Conservation (phyloP, 2,113 vertebrate species). For the Microcebus tavaratra region DNA sequence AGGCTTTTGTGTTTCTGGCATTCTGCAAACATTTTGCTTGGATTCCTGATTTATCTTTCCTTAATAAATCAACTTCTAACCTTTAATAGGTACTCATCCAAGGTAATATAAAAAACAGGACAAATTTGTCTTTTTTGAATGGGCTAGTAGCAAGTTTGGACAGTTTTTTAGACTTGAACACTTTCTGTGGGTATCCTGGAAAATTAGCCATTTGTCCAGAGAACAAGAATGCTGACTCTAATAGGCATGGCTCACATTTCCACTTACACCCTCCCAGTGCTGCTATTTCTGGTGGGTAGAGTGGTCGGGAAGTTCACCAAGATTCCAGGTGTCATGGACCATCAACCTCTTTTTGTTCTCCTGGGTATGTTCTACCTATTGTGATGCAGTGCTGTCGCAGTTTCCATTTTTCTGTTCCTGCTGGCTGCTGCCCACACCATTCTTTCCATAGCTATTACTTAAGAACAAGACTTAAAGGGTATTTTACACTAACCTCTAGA, state of each 20-base stretch:
- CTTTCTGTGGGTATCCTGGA: conserved; percentile 35
- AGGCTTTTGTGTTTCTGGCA: conserved; percentile 17
- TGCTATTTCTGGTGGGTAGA: not conserved
- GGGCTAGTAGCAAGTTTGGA: not conserved
- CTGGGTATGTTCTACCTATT: not conserved
- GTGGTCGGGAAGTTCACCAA: not conserved
- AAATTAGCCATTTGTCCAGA: conserved; percentile 3
- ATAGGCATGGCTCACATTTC: not conserved
- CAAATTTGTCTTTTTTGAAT: not conserved
- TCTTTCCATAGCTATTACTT: not conserved
- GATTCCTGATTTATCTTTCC: conserved; percentile 37
- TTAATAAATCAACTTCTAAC: conserved; percentile 36
- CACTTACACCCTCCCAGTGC: not conserved
- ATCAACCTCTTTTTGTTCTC: not conserved
- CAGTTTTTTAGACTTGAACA: not conserved
- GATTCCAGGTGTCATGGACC: not conserved
- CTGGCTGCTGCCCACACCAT: not conserved
- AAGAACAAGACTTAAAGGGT: not conserved
- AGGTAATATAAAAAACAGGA: not conserved
- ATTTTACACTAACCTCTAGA: not conserved
- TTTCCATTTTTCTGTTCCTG: not conserved
- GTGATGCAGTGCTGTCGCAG: not conserved
- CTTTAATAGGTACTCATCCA: not conserved
- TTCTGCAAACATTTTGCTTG: conserved; percentile 57
- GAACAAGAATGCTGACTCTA: not conserved